Evolutionary conservation across 2,113 vertebrate genomes (phyloP).

Genomic region (Macquaria ambigua): DNA sequence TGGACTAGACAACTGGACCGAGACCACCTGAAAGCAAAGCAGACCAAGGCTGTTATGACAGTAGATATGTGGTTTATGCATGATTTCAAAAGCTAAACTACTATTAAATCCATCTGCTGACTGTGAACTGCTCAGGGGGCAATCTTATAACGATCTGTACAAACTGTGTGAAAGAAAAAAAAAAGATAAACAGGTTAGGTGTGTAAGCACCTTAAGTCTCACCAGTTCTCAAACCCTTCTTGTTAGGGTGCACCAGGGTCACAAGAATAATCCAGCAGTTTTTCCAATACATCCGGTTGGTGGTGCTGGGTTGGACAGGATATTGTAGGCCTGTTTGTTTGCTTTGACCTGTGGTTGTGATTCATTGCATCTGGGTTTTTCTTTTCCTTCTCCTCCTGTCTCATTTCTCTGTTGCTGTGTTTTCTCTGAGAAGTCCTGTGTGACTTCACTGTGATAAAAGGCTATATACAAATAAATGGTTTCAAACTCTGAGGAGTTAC

Average conservation of each 20-base stretch:
- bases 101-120: neutral
- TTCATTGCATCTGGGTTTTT: neutral
- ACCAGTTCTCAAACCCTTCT: neutral
- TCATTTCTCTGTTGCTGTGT: slow-evolving; percentile 1
- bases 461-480: neutral
- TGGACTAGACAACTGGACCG: neutral
- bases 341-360: slow-evolving; percentile 22
- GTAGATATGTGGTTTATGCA: neutral
- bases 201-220: neutral
- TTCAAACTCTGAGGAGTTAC: neutral
- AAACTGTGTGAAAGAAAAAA: too few species aligned
- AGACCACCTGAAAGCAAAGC: neutral
- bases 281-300: neutral
- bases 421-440: slow-evolving; percentile 23
- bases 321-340: neutral
- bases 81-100: neutral
- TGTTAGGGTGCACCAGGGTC: neutral
- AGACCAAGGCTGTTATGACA: too few species aligned
- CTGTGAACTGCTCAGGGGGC: too few species aligned
- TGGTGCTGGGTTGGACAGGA: neutral
- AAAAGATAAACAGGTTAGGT: neutral
- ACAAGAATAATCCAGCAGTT: neutral
- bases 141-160: too few species aligned
- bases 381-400: neutral
- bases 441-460: neutral